Percentiles rank a stretch among this genome's conserved stretches.
Conservation (phyloP, 2,113 vertebrate genomes). For the Myotis lucifugus region DNA sequence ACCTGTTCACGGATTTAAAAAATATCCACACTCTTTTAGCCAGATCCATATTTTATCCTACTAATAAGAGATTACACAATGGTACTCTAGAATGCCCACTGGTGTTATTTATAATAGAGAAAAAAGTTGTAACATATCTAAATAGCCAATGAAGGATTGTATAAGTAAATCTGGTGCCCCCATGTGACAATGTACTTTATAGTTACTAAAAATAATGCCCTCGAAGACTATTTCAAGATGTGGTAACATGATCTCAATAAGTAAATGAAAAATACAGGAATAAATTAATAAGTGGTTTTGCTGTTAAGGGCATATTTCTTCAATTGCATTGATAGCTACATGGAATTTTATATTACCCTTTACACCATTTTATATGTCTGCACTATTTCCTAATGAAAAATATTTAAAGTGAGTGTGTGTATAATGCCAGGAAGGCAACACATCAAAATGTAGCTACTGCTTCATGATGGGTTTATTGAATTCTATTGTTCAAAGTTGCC, state of each 20-base stretch:
- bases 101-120: not conserved
- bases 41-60: conserved; percentile 19
- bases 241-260: not conserved
- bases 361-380: not conserved
- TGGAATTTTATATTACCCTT: not conserved
- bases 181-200: not conserved
- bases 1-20: not conserved
- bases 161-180: not conserved
- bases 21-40: not conserved
- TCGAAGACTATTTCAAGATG: conserved; percentile 30
- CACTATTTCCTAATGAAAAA: not conserved
- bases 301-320: not conserved
- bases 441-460: not conserved
- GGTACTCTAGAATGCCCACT: not conserved
- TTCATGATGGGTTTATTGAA: not conserved
- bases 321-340: not conserved
- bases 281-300: not conserved
- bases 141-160: not conserved
- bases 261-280: not conserved
- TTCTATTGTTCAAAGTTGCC: not conserved
- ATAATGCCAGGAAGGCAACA: not conserved
- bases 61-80: not conserved
- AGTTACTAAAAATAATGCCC: conserved; percentile 25
- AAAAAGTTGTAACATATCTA: not conserved
- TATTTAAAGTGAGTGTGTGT: not conserved